Percentiles rank a stretch among this genome's conserved stretches.
Conservation (phyloP, 2,888 invertebrate genomes). For the Prosapia bicincta region DNA sequence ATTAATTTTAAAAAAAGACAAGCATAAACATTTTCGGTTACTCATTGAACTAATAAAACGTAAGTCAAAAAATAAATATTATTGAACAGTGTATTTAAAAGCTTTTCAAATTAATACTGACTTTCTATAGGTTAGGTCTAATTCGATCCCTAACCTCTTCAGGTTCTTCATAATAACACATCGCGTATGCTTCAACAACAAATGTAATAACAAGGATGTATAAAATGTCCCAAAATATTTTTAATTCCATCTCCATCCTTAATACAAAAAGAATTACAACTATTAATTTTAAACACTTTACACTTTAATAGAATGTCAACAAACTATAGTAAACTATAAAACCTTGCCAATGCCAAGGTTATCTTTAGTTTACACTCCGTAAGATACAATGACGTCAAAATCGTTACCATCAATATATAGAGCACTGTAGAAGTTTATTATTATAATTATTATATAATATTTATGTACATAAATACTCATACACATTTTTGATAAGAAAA, state of each 20-base stretch:
- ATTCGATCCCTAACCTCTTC: constrained; percentile 14
- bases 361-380: too few relatives aligned
- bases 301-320: too few relatives aligned
- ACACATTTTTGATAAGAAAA: too few relatives aligned
- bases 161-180: constrained; percentile 12
- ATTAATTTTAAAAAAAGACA: not conserved
- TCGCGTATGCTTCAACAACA: constrained; percentile 11
- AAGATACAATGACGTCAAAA: too few relatives aligned
- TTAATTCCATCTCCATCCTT: constrained; percentile 18
- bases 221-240: constrained; percentile 13
- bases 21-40: not conserved
- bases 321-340: too few relatives aligned
- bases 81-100: not conserved
- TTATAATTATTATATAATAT: too few relatives aligned
- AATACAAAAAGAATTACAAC: too few relatives aligned
- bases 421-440: too few relatives aligned
- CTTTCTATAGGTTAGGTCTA: not conserved
- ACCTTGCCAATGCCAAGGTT: too few relatives aligned
- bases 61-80: not conserved
- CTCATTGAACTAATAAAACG: not conserved
- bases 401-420: too few relatives aligned
- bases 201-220: constrained; percentile 12
- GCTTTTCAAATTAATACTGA: not conserved
- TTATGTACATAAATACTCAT: too few relatives aligned
- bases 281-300: too few relatives aligned